These are phyloP conservation scores for Tenebrio molitor DNA, from an alignment of 1,140 invertebrate genomes.

Conservation along the genomic window DNA sequence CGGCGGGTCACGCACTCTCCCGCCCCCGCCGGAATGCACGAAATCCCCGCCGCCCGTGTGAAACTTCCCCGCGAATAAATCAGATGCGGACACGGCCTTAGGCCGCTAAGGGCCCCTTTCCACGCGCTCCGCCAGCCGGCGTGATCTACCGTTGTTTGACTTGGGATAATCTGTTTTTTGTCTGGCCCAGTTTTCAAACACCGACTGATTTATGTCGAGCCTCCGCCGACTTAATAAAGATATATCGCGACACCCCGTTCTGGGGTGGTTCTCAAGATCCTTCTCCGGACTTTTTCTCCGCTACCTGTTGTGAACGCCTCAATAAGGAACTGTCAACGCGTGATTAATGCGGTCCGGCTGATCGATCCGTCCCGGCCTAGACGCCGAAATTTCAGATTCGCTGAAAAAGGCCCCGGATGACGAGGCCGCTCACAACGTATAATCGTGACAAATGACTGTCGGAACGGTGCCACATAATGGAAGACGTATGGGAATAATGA, in stretches of 20 bases:
- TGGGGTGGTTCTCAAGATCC: too few relatives aligned
- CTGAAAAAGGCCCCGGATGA: constrained; percentile 10
- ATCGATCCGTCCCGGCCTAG: neutral
- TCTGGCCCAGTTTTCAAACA: constrained; percentile 43
- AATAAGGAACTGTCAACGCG: constrained; percentile 2
- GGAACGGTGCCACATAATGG: constrained; percentile 51
- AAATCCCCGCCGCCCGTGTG: constrained; percentile 22
- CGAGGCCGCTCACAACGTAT: constrained; percentile 45
- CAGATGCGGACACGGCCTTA: neutral
- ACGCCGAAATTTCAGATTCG: constrained; percentile 11
- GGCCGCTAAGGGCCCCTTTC: constrained; percentile 6
- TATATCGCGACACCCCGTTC: constrained; percentile 40
- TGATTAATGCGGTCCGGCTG: constrained; percentile 8
- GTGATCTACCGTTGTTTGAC: constrained; percentile 55
- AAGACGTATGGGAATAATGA: constrained; percentile 59
- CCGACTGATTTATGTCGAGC: constrained; percentile 51
- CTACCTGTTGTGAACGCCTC: neutral
- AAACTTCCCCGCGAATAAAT: constrained; percentile 17
- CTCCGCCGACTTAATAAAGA: constrained; percentile 55
- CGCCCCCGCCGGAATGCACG: constrained; percentile 32
- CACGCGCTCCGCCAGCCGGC: too few relatives aligned
- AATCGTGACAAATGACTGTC: constrained; percentile 56
- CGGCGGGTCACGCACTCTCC: constrained; percentile 20
- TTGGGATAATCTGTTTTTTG: constrained; percentile 57
- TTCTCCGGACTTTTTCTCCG: neutral